A percentile compares a stretch with the other conserved stretches of the same genome.
Evolutionary conservation across 2,797 vertebrate genomes (phyloP).

Genomic region (Sylvia borin): DNA sequence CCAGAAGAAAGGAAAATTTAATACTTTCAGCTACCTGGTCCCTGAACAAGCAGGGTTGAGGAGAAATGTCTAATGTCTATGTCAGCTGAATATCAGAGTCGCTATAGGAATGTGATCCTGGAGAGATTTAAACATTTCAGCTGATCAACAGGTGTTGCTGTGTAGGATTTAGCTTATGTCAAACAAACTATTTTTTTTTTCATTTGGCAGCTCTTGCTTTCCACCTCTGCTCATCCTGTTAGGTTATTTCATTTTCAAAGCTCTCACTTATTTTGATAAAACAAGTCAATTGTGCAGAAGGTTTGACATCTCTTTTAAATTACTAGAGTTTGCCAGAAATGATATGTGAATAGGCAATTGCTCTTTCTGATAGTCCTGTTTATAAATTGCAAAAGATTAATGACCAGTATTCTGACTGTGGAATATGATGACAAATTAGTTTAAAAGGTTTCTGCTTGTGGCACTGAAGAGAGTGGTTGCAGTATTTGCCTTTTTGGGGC

Average conservation of each 20-base stretch:
- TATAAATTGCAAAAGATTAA: neutral
- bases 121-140: neutral
- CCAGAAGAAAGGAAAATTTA: neutral
- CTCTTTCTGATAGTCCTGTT: neutral
- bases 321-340: neutral
- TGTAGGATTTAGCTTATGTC: neutral
- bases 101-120: neutral
- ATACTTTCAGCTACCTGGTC: neutral
- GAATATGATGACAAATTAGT: neutral
- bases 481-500: neutral
- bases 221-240: neutral
- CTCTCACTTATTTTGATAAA: neutral
- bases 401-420: neutral
- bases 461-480: neutral
- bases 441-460: neutral
- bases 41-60: neutral
- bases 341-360: neutral
- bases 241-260: slow-evolving; percentile 17
- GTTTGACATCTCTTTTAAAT: neutral
- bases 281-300: neutral
- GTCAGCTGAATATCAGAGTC: neutral
- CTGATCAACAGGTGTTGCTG: neutral
- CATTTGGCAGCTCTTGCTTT: neutral
- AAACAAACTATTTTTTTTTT: neutral
- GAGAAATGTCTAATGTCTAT: neutral